Base-by-base conservation (phyloP, 2,888 invertebrate species). In the Protodeltote pygarga region DNA sequence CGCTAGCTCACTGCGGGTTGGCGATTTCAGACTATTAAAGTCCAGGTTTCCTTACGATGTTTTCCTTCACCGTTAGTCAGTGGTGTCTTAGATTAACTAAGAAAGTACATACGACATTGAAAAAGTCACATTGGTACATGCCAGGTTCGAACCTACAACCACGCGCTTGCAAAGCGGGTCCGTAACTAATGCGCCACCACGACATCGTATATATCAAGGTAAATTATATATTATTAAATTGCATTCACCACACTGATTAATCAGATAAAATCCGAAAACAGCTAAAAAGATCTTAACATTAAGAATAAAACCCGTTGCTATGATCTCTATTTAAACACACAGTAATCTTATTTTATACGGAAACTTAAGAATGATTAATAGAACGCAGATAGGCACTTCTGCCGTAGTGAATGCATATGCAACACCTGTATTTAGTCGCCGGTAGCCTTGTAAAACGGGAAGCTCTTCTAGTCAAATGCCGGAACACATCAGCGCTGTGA, bases 401-500 rank as follows among this genome's bases (percentile, higher is more conserved):
- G 25, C 11, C 11, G n/a, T 32, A 28, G 17, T 24, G 11, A 28
- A n/a, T 25, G 21, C 29, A 32, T 31, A n/a, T 52, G 33, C 25
- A 32, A n/a, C 25, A 57, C 45, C 39, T 66, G 63, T 42, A 35
- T 48, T 28, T 38, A 46, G 34, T 49, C 29, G 13, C 25, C 20
- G 10, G 1, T 19, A 39, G 47, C 64, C 64, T 64, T 64, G 62
- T 13, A 29, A 5, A 14, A 21, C 3, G 14, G 42, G 35, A 20
- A 24, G 19, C 13, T 27, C 25, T 37, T 21, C 48, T 42, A 46
- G 48, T 44, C 48, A 48, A n/a, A 28, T 63, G 67, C 58, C 64
- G 67, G 67, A 63, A 65, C 46, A 51, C 44, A 63, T 66, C 48
- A 58, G 24, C 14, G 10, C 37, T 9, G 29, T 31, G 39, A 46